phyloP scores from a whole-genome alignment of 2,113 vertebrate genomes.

The Ammodytes marinus region DNA sequence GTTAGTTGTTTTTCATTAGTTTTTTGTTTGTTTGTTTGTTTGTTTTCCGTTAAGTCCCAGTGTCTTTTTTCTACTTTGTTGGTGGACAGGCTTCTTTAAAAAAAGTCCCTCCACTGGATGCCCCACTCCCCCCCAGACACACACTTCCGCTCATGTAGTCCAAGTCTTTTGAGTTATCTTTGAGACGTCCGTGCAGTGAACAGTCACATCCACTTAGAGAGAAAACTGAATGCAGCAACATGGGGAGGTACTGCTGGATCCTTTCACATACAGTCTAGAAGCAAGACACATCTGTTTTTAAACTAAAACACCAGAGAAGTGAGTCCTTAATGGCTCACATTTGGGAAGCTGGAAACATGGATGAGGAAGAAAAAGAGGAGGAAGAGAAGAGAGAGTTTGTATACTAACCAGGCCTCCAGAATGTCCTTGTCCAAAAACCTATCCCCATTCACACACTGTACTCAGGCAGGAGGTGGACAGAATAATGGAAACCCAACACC shows the following conservation, averaged over 20 bases:
- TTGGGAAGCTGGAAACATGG: not conserved
- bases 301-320: constrained; percentile 17
- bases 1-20: constrained; percentile 64
- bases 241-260: constrained; percentile 8
- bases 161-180: constrained; percentile 38
- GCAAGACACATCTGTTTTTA: not conserved
- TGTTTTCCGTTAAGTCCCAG: constrained; percentile 44
- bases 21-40: constrained; percentile 47
- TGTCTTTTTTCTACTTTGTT: constrained; percentile 20
- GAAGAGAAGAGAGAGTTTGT: not conserved
- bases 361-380: not conserved
- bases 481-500: constrained; percentile 28
- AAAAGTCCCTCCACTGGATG: constrained; percentile 26
- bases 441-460: not conserved
- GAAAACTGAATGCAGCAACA: constrained; percentile 28
- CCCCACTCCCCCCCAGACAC: not conserved
- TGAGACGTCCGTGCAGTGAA: constrained; percentile 34
- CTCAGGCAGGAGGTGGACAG: constrained; percentile 29
- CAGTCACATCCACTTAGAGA: constrained; percentile 1
- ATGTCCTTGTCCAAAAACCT: constrained; percentile 4
- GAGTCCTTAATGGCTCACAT: not conserved
- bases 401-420: not conserved
- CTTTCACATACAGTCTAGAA: not conserved
- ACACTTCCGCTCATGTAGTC: not conserved
- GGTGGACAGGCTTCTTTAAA: constrained; percentile 1